These are phyloP conservation scores for Halictus quadricinctus DNA, from an alignment of 2,888 invertebrate species.

Conservation along the genomic window DNA sequence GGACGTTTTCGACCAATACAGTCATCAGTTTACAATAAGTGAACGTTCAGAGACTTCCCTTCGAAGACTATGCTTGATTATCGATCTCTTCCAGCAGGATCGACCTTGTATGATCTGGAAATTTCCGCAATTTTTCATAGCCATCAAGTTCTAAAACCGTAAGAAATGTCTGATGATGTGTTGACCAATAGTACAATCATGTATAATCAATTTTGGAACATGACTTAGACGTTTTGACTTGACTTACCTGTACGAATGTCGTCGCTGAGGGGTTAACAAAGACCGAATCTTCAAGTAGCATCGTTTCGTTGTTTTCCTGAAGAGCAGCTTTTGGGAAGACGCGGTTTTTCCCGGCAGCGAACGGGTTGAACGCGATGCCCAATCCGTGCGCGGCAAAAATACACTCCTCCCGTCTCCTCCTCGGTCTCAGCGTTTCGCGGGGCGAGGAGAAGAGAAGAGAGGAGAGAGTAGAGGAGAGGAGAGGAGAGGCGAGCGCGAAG, in stretches of 20 bases:
- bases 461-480: conserved; percentile 1
- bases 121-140: too few relatives aligned
- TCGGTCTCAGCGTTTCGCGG: conserved; percentile 16
- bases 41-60: neutral
- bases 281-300: neutral
- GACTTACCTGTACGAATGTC: too few relatives aligned
- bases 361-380: conserved; percentile 18
- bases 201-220: too few relatives aligned
- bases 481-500: neutral
- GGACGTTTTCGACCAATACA: too few relatives aligned
- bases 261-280: neutral
- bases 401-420: conserved; percentile 17
- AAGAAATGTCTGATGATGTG: neutral
- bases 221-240: too few relatives aligned
- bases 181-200: neutral
- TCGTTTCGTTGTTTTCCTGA: neutral
- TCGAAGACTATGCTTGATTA: neutral
- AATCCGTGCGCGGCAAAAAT: conserved; percentile 43
- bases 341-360: neutral
- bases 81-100: neutral
- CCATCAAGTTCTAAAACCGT: neutral
- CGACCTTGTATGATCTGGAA: neutral
- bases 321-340: neutral
- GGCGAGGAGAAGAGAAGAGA: conserved; percentile 38
- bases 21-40: neutral